Evolutionary conservation across 53 echinoderm and acorn worm species (phyloP), one percentile per base, ranked within the genome.

Genomic region (Temnopleurus reevesii): DNA sequence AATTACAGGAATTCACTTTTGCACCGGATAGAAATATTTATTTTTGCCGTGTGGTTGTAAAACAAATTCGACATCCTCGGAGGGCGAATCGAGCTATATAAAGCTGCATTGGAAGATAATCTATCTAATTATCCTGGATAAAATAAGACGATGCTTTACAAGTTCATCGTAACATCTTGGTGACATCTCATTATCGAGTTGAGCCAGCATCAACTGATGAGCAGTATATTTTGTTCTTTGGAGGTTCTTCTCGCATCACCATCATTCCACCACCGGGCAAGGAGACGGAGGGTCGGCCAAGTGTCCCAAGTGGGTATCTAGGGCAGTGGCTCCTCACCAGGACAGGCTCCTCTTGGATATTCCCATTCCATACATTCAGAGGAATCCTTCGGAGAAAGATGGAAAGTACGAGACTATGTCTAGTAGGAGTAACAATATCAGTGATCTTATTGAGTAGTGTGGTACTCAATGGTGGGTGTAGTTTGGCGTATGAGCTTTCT

Each of bases 381-480:
- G 38, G 83, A 55, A 57, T 45, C 33, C 33, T 53, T 7, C 30
- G 49, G 2, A 81, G 33, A 58, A 83, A 83, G 83, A 83, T 83
- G 83, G 83, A 83, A 56, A 36, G 15, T 36, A 83, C 83, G 43
- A 83, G 83, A 83, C 57, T 83, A 36, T 83, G 83, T 57, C 26
- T 83, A 83, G 83, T 58, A 53, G 83, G 83, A 83, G 31, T 83
- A 36, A 83, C 83, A 55, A 56, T 83, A 83, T 83, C 83, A 31
- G 24, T 83, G n/a, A 56, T 83, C 36, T 45, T 83, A 12, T 58
- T 83, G 9, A 57, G 83, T 45, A 83, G 83, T 57, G 56, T 83
- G 58, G 83, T 83, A 45, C 83, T 83, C 83, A 83, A 83, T 58
- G 55, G 83, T 33, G 83, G 83, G 3, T 58, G 23, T 41, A 56